Evolutionary conservation across 1,140 invertebrate species (phyloP).

Genomic region (Proales similis): DNA sequence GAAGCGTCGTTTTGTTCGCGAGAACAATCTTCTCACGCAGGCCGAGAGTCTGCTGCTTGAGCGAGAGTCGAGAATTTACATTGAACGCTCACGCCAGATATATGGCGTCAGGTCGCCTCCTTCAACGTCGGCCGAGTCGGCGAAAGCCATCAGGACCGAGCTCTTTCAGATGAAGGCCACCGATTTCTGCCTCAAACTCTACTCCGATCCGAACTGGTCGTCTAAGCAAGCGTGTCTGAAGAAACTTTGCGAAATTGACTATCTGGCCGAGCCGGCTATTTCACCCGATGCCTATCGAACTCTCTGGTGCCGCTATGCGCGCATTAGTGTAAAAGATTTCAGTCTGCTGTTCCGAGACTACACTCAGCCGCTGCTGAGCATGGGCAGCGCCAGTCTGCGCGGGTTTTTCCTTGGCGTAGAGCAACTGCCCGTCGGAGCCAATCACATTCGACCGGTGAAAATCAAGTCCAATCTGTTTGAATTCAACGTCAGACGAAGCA

Average conservation of each 20-base stretch:
- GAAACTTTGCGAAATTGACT: conserved; percentile 14
- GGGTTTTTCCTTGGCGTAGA: conserved; percentile 83
- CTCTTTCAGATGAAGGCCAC: neutral
- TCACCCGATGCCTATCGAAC: conserved; percentile 53
- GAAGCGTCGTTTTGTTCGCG: conserved; percentile 13
- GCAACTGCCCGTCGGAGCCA: conserved; percentile 66
- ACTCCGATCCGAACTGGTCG: conserved; percentile 21
- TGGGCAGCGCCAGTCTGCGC: conserved; percentile 74
- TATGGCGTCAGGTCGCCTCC: too few relatives aligned
- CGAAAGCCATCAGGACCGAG: too few relatives aligned
- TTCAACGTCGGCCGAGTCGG: too few relatives aligned
- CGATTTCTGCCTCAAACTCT: conserved; percentile 12
- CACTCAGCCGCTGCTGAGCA: conserved; percentile 77
- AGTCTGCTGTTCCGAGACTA: conserved; percentile 87
- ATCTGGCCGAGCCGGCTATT: neutral
- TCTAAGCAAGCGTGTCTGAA: conserved; percentile 4
- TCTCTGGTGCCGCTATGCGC: conserved; percentile 80
- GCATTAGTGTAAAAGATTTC: conserved; percentile 71
- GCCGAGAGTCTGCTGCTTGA: conserved; percentile 8
- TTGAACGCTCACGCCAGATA: conserved; percentile 13
- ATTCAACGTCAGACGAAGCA: conserved; percentile 61
- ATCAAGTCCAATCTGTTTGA: conserved; percentile 54
- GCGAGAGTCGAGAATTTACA: conserved; percentile 29
- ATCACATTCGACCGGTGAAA: conserved; percentile 52
- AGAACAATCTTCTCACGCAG: conserved; percentile 26